Conservation (phyloP, 2,113 vertebrate species). For the Salvelinus sp. region DNA sequence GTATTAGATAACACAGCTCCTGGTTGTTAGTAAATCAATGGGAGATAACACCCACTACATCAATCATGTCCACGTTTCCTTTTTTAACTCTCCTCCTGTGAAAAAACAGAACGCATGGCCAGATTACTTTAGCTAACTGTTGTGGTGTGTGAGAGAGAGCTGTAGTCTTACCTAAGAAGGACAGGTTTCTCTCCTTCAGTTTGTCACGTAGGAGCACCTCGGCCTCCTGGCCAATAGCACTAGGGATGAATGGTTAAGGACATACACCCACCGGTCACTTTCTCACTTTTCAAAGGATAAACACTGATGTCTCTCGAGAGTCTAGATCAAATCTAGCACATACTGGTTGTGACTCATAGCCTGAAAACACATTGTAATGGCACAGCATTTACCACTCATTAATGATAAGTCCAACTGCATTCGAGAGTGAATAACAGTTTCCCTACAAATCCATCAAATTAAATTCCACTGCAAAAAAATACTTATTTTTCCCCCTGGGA, state of each 20-base stretch:
- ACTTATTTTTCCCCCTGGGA: slow-evolving; percentile 40
- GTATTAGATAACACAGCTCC: slow-evolving; percentile 80
- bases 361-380: neutral
- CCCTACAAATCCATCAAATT: slow-evolving; percentile 12
- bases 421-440: neutral
- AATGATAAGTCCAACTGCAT: neutral
- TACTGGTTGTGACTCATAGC: neutral
- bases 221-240: slow-evolving; percentile 92
- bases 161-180: slow-evolving; percentile 89
- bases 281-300: neutral
- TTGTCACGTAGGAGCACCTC: slow-evolving; percentile 90
- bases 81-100: slow-evolving; percentile 35
- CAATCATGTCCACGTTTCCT: slow-evolving; percentile 69
- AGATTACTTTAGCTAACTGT: too few relatives aligned
- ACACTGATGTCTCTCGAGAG: neutral
- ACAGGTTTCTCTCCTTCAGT: slow-evolving; percentile 88
- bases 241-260: slow-evolving; percentile 79
- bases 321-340: too few relatives aligned
- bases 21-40: slow-evolving; percentile 83
- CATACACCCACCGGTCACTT: slow-evolving; percentile 12
- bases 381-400: neutral
- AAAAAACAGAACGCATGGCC: neutral
- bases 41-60: slow-evolving; percentile 75
- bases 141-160: slow-evolving; percentile 4
- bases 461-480: slow-evolving; percentile 14